Conservation (phyloP, 2,113 vertebrate genomes). For the Burhinus oedicnemus region DNA sequence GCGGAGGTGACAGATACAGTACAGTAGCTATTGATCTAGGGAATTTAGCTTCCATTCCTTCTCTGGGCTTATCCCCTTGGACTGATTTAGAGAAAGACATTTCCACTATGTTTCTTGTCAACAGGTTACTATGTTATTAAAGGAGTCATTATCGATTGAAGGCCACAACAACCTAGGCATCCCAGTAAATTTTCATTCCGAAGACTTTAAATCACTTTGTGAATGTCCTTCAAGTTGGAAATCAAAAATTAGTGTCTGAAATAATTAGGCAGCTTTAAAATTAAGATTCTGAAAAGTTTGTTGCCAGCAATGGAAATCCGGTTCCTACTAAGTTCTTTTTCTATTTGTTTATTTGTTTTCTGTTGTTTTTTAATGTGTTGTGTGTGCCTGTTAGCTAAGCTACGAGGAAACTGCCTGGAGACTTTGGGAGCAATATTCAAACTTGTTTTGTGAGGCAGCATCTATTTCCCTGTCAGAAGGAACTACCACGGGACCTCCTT, state of each 20-base stretch:
- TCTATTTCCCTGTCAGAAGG: conserved; percentile 48
- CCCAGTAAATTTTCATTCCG: background rate
- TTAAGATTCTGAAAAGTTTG: background rate
- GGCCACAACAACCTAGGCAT: background rate
- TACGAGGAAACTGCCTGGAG: conserved; percentile 8
- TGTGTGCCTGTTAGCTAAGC: background rate
- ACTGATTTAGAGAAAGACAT: conserved; percentile 13
- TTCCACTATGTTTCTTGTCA: background rate
- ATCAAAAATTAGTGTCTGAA: background rate
- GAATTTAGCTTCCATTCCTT: background rate
- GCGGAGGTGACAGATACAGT: background rate
- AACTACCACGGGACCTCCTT: background rate
- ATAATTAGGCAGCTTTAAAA: background rate
- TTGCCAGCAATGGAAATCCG: background rate
- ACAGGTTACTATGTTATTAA: background rate
- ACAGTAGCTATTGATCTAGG: background rate
- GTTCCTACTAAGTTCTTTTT: background rate
- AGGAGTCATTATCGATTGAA: background rate
- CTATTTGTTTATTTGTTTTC: background rate
- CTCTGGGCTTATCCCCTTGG: background rate
- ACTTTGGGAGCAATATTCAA: conserved; percentile 33
- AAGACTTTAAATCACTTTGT: background rate
- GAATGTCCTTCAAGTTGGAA: background rate
- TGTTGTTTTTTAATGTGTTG: background rate
- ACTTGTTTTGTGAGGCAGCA: conserved; percentile 46